Evolutionary conservation across 2,797 vertebrate species (phyloP), one percentile per base, ranked within the genome.

Genomic region (Betta splendens): DNA sequence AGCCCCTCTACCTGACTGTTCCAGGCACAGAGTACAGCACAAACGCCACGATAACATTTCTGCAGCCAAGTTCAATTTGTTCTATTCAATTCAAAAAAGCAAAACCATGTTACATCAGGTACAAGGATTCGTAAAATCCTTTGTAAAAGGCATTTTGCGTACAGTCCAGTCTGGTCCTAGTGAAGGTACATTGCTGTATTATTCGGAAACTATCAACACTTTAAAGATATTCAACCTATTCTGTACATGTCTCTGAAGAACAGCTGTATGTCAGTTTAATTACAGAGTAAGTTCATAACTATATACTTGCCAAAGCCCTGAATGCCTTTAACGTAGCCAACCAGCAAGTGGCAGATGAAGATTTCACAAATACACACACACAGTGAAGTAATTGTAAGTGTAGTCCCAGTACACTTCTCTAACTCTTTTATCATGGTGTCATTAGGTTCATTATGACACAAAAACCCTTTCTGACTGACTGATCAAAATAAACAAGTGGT

Each of bases 1-100:
- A 66, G 74, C 69, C 69, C 57, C 32, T 56, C 57, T 58, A 26
- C 43, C 39, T 78, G 64, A 64, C 68, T 33, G 53, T 48, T 53
- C 15, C 16, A 31, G 25, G 42, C 39, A n/a, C 16, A 9, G 4
- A 45, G 17, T 40, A 15, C 29, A 29, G 11, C n/a, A n/a, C n/a
- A n/a, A n/a, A n/a, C n/a, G n/a, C n/a, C n/a, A n/a, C n/a, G n/a
- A n/a, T n/a, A n/a, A n/a, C n/a, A n/a, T n/a, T n/a, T n/a, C n/a
- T n/a, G n/a, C n/a, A n/a, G n/a, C n/a, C n/a, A n/a, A n/a, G n/a
- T n/a, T n/a, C n/a, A n/a, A n/a, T n/a, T n/a, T n/a, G n/a, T n/a
- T n/a, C n/a, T n/a, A n/a, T n/a, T 36, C 16, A 16, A 18, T 26
- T 64, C 36, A 58, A 32, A 11, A 61, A 58, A 64, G 21, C 39